Base-by-base conservation (phyloP, 2,113 vertebrate species). In the Mastomys coucha region DNA sequence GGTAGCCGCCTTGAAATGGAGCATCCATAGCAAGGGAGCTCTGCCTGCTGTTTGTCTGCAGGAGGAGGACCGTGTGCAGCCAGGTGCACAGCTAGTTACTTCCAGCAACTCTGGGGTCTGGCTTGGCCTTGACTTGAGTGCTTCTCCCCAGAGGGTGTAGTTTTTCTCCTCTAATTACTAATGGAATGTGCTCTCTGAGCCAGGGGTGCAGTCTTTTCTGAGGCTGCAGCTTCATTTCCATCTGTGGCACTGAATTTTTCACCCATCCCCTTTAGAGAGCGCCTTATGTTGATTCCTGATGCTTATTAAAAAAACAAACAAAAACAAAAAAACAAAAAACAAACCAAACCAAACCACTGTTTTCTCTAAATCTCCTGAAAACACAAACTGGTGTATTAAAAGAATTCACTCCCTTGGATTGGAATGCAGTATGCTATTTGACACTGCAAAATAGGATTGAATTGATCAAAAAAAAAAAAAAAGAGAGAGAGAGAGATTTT, bases 151-250 rank as follows among this genome's bases (percentile, higher is more conserved):
- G 82, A 95, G 85, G 76, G 70, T 93, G 7, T 88, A 49, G 80
- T 42, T 97, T 96, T 94, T 81, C 87, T 76, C 20, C 73, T 91
- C 78, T 97, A 96, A 97, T 95, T 96, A 94, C 94, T 93, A 93
- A 73, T 80, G 92, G 91, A 97, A 95, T 93, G 77, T 45, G 75
- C 72, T 73, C 86, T 36, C 12, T 75, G 93, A 97, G 95, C 91
- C 89, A 95, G 92, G 89, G 67, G 60, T 84, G 33, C 89, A 94
- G 70, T 51, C 17, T 93, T 95, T 94, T 92, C 51, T 91, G 94
- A 77, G 91, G 42, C 81, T 73, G 6, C 49, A 77, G 82, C 69
- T 92, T 93, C 42, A 92, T 95, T 94, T 94, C 60, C 60, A 94
- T 81, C 67, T n/a, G 42, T n/a, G 73, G 67, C 65, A 20, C n/a